Base-by-base conservation (phyloP, 92 coral and sea anemone genomes). In the Zoanthus gigantus region DNA sequence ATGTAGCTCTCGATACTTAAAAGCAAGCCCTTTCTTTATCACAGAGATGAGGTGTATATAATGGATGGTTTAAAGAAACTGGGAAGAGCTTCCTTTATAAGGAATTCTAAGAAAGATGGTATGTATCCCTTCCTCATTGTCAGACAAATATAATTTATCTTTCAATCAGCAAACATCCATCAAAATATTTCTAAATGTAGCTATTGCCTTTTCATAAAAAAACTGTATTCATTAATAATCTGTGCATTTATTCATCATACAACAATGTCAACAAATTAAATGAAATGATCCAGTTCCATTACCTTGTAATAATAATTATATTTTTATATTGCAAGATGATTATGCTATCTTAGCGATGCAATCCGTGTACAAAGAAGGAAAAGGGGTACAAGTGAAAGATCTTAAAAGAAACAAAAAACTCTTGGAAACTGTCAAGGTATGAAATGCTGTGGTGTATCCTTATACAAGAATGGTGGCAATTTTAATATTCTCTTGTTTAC, bases 51-150 rank as follows among this genome's bases (percentile, higher is more conserved):
- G 65, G 65, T 57, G 65, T 57, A 57, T 57, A 57, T 12, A 57
- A 57, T 57, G 16, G 65, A 57, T 57, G 65, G 65, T 14, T 12
- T 57, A 9, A 57, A 57, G 65, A 57, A 57, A 57, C 65, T 57
- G 65, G 65, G 65, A 57, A 57, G 65, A 57, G 65, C 65, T 57
- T 57, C 65, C 65, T 57, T 57, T 57, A 57, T 57, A 57, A 57
- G 18, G 65, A 57, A 57, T 9, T 57, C 65, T 57, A 57, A 57
- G 3, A 57, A 54, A 54, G 15, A 54, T 54, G 60, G 60, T 54
- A 52, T 54, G 60, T 54, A 54, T 54, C 60, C 60, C 60, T 54
- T 10, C 60, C 60, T 54, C 60, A 54, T 54, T 54, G 60, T 54
- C 60, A 54, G 60, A 54, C 60, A 54, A 54, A 54, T 54, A 54